Conservation (phyloP, 2,113 vertebrate species). For the Blennius ocellaris region DNA sequence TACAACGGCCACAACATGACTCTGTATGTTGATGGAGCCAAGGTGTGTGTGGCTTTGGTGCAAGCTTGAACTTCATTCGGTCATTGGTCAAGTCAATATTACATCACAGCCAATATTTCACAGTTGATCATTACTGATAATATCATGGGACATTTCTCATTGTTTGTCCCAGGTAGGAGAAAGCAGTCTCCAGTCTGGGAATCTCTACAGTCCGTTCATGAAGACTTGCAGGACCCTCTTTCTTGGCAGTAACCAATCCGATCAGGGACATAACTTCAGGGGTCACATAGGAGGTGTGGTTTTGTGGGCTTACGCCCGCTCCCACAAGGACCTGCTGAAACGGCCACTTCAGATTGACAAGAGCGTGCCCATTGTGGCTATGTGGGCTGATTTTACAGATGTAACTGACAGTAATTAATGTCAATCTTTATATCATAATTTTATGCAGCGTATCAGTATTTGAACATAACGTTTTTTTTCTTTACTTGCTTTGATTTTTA, state of each 20-base stretch:
- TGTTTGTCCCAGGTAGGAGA: slow-evolving; percentile 79
- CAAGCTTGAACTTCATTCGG: too few relatives aligned
- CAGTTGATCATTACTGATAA: too few relatives aligned
- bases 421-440: background rate
- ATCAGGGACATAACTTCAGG: slow-evolving; percentile 83
- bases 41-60: slow-evolving; percentile 63
- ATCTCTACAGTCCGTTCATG: slow-evolving; percentile 92
- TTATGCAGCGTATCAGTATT: background rate
- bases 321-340: slow-evolving; percentile 84
- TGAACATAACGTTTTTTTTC: background rate
- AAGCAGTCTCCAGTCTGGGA: slow-evolving; percentile 84
- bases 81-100: too few relatives aligned
- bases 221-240: slow-evolving; percentile 90
- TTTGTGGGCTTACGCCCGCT: slow-evolving; percentile 83
- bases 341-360: slow-evolving; percentile 57
- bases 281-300: slow-evolving; percentile 87
- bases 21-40: slow-evolving; percentile 91
- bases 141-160: background rate
- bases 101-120: too few relatives aligned
- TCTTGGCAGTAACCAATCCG: slow-evolving; percentile 89
- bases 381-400: slow-evolving; percentile 81
- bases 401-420: slow-evolving; percentile 44
- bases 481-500: slow-evolving; percentile 30
- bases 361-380: slow-evolving; percentile 51
- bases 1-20: slow-evolving; percentile 89